A percentile compares a stretch with the other conserved stretches of the same genome.
Conservation (phyloP, 2,888 invertebrate species). For the Xanthostigma xanthostigma region DNA sequence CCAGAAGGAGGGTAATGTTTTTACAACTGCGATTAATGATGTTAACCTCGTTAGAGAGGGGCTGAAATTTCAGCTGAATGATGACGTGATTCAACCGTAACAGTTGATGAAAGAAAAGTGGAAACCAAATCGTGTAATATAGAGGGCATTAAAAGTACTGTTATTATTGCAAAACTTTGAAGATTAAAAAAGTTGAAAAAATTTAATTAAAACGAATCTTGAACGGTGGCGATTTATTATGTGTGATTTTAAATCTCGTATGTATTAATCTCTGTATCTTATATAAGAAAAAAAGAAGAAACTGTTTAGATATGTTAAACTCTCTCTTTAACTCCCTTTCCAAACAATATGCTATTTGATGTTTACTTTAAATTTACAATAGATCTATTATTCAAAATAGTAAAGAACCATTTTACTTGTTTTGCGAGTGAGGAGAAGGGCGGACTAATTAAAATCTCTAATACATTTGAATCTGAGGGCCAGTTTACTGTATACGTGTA, state of each 20-base stretch:
- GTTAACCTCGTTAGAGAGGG: no score
- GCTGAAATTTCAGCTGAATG: not conserved
- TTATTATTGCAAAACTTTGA: no score
- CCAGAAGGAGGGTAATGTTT: no score
- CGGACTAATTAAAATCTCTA: not conserved
- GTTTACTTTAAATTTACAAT: not conserved
- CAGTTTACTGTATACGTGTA: constrained; percentile 10
- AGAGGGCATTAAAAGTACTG: not conserved
- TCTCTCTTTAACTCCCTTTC: no score
- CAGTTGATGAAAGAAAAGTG: not conserved
- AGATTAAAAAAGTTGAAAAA: no score
- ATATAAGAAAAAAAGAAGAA: no score
- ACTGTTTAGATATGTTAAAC: no score
- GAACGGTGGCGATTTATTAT: no score
- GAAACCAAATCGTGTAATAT: not conserved
- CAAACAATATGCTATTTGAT: no score
- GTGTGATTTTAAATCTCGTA: no score
- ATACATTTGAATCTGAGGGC: constrained; percentile 1
- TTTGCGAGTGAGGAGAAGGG: not conserved
- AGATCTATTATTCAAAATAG: not conserved
- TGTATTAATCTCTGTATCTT: no score
- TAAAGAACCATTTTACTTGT: not conserved
- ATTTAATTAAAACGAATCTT: no score
- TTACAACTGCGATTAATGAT: not conserved
- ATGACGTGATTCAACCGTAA: constrained; percentile 5